Evolutionary conservation across 2,113 vertebrate genomes (phyloP), one percentile per base, ranked within the genome.

Genomic region (Saguinus midas): DNA sequence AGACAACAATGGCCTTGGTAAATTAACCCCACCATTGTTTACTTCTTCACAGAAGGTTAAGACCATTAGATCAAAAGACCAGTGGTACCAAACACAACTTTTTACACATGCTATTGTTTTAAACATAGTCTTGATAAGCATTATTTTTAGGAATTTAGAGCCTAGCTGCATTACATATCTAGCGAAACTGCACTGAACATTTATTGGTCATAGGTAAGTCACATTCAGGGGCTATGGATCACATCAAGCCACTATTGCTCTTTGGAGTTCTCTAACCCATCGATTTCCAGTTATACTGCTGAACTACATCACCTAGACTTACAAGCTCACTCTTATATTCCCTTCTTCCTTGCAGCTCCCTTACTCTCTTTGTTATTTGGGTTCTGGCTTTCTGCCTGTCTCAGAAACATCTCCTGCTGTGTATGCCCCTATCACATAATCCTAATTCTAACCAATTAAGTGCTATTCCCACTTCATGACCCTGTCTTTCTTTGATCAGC

Each of bases 291-390:
- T 2, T 14, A 5, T 10, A 8, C 1, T 48, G 12, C 8, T 48
- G 40, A 55, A 17, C 12, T 0, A 11, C 11, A 17, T 17, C 2
- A 75, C 5, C 27, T 6, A 9, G 6, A 21, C 1, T 27, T 3
- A 0, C 1, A 35, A 81, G 43, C 21, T 12, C 8, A 2, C 29
- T 64, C 7, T 29, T 11, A 2, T 0, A 32, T 37, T 48, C 3
- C 4, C 11, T 7, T 81, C 9, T 21, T 78, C 5, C 3, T 27
- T 2, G 3, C 52, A 64, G 23, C 58, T 45, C 4, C 40, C 25
- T 61, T 50, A 4, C 9, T 6, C 37, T 82, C 13, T 79, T 72
- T 52, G 50, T 3, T n/a, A 23, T 75, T 25, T 66, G 7, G 6
- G 3, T 43, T 13, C 7, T 52, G 7, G 40, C 10, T 50, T 27